Percentiles rank a stretch among this genome's conserved stretches.
Conservation (phyloP, 2,113 vertebrate genomes). For the Notiomystis cincta region DNA sequence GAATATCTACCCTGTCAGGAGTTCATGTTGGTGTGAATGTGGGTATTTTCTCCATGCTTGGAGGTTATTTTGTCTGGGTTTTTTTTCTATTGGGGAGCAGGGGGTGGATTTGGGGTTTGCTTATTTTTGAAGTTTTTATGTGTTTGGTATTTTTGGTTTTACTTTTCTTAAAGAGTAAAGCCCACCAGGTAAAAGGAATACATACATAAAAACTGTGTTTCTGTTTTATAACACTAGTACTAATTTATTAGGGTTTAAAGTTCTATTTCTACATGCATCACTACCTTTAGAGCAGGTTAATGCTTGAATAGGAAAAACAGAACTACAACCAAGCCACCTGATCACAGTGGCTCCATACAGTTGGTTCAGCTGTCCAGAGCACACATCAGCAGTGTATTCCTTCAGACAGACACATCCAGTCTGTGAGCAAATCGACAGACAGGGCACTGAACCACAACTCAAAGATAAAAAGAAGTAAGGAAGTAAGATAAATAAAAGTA, state of each 20-base stretch:
- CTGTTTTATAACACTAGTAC: background rate
- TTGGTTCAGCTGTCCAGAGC: background rate
- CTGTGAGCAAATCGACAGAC: rapidly evolving
- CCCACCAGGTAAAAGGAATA: background rate
- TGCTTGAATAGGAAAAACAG: background rate
- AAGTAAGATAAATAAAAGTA: background rate
- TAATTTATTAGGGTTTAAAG: background rate
- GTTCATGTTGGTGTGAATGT: background rate
- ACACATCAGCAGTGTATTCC: background rate
- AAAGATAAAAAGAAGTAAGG: background rate
- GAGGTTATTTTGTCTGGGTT: background rate
- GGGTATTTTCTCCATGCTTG: background rate
- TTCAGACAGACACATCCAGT: background rate
- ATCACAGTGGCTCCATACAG: background rate
- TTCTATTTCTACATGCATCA: background rate
- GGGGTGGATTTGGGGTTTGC: background rate
- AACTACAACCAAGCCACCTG: background rate
- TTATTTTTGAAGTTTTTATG: background rate
- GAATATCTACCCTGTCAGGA: background rate
- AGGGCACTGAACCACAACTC: background rate
- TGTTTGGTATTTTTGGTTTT: background rate
- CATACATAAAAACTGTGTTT: background rate
- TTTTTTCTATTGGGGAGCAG: background rate
- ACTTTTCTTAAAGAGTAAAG: background rate
- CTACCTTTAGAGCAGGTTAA: background rate